Conservation (phyloP, 2,888 invertebrate genomes). For the Chalcis sispes region DNA sequence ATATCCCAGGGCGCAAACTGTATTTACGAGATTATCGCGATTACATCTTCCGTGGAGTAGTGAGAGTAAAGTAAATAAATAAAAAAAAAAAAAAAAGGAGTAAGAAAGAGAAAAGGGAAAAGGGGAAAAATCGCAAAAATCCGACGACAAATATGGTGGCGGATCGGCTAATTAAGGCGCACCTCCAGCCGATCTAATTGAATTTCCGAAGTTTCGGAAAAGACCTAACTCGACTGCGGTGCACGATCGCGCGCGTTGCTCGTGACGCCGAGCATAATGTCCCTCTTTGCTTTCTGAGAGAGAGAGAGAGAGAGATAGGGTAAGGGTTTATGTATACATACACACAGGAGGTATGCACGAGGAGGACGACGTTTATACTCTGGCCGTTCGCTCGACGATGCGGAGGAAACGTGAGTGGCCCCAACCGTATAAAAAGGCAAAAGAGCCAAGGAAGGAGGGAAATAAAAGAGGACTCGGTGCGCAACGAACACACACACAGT, state of each 20-base stretch:
- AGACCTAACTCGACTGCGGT: background rate
- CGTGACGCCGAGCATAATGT: constrained; percentile 29
- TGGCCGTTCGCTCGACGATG: no score
- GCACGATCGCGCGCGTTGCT: constrained; percentile 24
- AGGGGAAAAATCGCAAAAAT: no score
- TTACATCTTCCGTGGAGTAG: background rate
- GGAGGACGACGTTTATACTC: no score
- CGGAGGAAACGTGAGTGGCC: constrained; percentile 31
- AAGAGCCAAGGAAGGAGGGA: constrained; percentile 9
- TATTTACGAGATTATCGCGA: constrained; percentile 6
- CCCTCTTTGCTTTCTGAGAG: background rate
- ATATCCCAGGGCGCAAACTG: background rate
- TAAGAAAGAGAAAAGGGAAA: background rate
- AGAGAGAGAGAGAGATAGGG: constrained; percentile 2
- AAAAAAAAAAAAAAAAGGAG: background rate
- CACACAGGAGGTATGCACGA: no score
- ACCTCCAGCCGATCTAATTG: constrained; percentile 39
- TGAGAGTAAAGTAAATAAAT: background rate
- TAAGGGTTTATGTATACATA: background rate
- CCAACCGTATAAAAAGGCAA: constrained; percentile 34
- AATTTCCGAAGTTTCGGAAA: constrained; percentile 46
- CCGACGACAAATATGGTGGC: constrained; percentile 25
- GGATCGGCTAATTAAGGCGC: constrained; percentile 40
- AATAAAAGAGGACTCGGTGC: constrained; percentile 12
- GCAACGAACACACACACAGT: background rate